Evolutionary conservation across 2,113 vertebrate genomes (phyloP), one percentile per base, ranked within the genome.

Genomic region (Paradoxurus hermaphroditus): DNA sequence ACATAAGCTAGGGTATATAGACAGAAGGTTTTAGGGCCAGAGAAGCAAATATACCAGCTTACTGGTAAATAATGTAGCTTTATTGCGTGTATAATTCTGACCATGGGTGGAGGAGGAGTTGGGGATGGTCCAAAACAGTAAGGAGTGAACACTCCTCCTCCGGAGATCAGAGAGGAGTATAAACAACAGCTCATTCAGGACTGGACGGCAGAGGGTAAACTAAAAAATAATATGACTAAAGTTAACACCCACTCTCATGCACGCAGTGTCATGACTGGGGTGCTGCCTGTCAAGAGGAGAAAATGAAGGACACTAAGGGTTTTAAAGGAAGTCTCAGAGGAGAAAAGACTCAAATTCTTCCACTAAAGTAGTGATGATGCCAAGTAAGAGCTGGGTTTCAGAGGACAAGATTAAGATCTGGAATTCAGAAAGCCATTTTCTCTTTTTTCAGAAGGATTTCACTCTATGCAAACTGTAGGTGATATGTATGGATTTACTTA

Each of bases 1-100:
- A 92, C 82, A 79, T 0, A 70, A 62, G 73, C 86, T 67, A 51
- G 49, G 46, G 53, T 19, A 31, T 49, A 29, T 29, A 56, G 70
- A 90, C 14, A 78, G 68, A 77, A 36, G 75, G 63, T 68, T 77
- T 77, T 63, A 67, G 49, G 82, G 73, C 62, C 49, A 46, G 56
- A 27, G 31, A 86, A 91, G 70, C 88, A 90, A 91, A 77, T 18
- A 63, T 14, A 81, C 67, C 12, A 34, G 89, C 67, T 97, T 62
- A 9, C 44, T 83, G 67, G 89, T 95, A 95, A 86, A 97, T 68
- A 92, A 67, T 87, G 83, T 21, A 94, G 75, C 63, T 95, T 91
- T 79, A 65, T 5, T 86, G 27, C 67, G 36, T 77, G 12, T 70
- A 6, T 51, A 39, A 79, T 77, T 92, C 31, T 91, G 19, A 93